Percentiles rank a stretch among this genome's conserved stretches.
These are phyloP conservation scores for Himalopsyche tibetana DNA, from an alignment of 2,888 invertebrate genomes.

Conservation along the genomic window DNA sequence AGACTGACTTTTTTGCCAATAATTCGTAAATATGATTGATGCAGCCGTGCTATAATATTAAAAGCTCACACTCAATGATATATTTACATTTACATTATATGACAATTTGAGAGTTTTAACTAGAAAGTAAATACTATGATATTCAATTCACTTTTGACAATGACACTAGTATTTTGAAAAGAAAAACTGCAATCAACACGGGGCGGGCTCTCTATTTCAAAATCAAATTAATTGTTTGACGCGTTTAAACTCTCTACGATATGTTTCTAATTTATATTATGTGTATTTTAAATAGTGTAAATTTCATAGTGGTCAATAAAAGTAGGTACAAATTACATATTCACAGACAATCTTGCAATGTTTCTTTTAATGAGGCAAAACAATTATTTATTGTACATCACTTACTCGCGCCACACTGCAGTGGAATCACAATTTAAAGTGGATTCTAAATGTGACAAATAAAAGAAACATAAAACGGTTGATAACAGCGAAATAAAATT, in stretches of 20 bases:
- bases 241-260: constrained; percentile 18
- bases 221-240: background rate
- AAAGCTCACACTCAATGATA: background rate
- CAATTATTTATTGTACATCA: too few relatives aligned
- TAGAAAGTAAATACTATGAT: too few relatives aligned
- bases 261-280: background rate
- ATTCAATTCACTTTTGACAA: too few relatives aligned
- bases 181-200: too few relatives aligned
- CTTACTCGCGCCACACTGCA: too few relatives aligned
- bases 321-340: background rate
- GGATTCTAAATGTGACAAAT: too few relatives aligned
- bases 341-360: background rate
- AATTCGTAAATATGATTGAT: constrained; percentile 11
- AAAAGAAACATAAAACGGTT: too few relatives aligned
- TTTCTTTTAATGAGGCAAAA: background rate
- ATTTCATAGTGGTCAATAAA: constrained; percentile 18
- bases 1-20: background rate
- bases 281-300: background rate
- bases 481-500: too few relatives aligned
- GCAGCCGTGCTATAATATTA: background rate
- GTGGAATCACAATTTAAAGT: too few relatives aligned
- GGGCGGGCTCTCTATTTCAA: too few relatives aligned
- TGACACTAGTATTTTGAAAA: too few relatives aligned
- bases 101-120: background rate
- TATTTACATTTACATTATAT: background rate